These are phyloP conservation scores for human (Homo sapiens) DNA, from an alignment of 2,113 vertebrate genomes.

Conservation along the genomic window GRCh38 chr4:157598501-157599000, in stretches of 20 bases:
- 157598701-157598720: conserved; percentile 59
- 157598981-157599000: background rate
- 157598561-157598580: conserved; percentile 61
- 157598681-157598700: background rate
- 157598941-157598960: background rate
- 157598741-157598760: conserved; percentile 55
- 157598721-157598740: conserved; percentile 45
- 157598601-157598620: conserved; percentile 60
- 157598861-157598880: background rate
- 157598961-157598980: background rate
- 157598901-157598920: background rate
- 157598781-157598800: background rate
- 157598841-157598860: background rate
- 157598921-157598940: background rate
- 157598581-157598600: conserved; percentile 65
- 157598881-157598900: conserved; percentile 15
- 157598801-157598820: background rate
- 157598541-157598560: conserved; percentile 61
- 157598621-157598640: conserved; percentile 29
- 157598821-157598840: background rate
- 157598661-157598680: conserved; percentile 17
- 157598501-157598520: conserved; percentile 61
- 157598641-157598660: conserved; percentile 51
- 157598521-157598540: conserved; percentile 63
- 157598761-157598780: conserved; percentile 34